phyloP scores from a whole-genome alignment of 2,888 invertebrate species.

The Synanthedon andrenaeformis region DNA sequence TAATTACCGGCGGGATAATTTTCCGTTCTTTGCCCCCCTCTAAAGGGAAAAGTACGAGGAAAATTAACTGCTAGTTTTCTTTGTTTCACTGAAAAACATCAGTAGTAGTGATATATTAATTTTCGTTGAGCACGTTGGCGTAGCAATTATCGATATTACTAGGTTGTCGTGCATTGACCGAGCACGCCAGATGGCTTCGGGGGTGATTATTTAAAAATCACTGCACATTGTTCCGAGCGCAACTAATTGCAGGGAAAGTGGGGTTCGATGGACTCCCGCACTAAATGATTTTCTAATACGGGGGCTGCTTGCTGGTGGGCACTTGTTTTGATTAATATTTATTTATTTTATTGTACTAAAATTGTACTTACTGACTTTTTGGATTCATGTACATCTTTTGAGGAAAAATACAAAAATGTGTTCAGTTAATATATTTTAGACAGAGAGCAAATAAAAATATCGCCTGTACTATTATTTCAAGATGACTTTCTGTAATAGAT shows the following conservation, averaged over 20 bases:
- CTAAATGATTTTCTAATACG: constrained; percentile 64
- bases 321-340: constrained; percentile 25
- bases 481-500: too few species aligned
- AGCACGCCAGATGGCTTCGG: constrained; percentile 55
- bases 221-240: constrained; percentile 66
- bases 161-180: constrained; percentile 30
- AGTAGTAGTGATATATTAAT: background rate
- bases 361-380: constrained; percentile 2
- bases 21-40: background rate
- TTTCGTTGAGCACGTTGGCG: constrained; percentile 15
- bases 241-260: constrained; percentile 70
- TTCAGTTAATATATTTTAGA: too few species aligned
- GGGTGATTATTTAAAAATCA: constrained; percentile 68
- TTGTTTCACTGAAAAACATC: background rate
- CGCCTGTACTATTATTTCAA: too few species aligned
- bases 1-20: constrained; percentile 29
- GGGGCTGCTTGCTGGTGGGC: constrained; percentile 12
- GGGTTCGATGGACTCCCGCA: constrained; percentile 56
- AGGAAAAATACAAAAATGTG: too few species aligned
- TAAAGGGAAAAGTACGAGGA: background rate
- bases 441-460: too few species aligned
- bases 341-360: constrained; percentile 14
- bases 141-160: constrained; percentile 63
- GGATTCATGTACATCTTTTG: background rate
- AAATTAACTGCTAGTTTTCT: background rate